phyloP scores from a whole-genome alignment of 2,797 vertebrate species.

The Channa striata region DNA sequence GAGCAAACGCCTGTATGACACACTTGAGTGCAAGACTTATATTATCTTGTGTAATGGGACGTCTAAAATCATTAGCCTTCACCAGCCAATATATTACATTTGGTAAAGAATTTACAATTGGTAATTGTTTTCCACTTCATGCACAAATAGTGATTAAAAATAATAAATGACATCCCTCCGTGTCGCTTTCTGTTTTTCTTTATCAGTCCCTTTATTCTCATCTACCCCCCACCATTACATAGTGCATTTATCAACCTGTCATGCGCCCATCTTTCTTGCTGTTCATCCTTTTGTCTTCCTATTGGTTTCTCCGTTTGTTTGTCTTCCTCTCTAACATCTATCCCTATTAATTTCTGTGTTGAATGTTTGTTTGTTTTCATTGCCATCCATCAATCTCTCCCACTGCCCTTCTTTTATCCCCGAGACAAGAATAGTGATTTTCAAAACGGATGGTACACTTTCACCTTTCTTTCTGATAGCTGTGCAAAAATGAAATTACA shows the following conservation, averaged over 20 bases:
- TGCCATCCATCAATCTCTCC: conserved; percentile 65
- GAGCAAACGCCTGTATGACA: conserved; percentile 51
- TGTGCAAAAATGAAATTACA: conserved; percentile 71
- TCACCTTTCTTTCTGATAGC: conserved; percentile 61
- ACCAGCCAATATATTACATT: conserved; percentile 72
- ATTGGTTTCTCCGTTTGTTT: conserved; percentile 68
- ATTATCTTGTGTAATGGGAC: conserved; percentile 77
- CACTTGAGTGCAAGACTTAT: conserved; percentile 66
- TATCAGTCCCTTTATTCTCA: conserved; percentile 64
- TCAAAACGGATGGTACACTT: conserved; percentile 54
- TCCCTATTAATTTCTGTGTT: conserved; percentile 72
- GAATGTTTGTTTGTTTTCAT: conserved; percentile 70
- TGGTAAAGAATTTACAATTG: conserved; percentile 76
- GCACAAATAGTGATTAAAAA: conserved; percentile 76
- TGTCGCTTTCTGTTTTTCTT: conserved; percentile 73
- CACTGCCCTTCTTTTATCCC: conserved; percentile 41
- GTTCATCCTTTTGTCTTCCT: conserved; percentile 45
- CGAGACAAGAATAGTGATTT: conserved; percentile 50
- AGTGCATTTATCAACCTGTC: conserved; percentile 74
- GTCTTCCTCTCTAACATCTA: conserved; percentile 58
- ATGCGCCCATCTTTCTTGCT: conserved; percentile 49
- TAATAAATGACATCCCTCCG: conserved; percentile 75
- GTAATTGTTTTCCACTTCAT: conserved; percentile 80
- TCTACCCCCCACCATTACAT: conserved; percentile 52
- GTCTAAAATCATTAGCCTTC: conserved; percentile 76